Evolutionary conservation across 1,140 invertebrate genomes (phyloP), one percentile per base, ranked within the genome.

Genomic region (Hypothenemus hampei): DNA sequence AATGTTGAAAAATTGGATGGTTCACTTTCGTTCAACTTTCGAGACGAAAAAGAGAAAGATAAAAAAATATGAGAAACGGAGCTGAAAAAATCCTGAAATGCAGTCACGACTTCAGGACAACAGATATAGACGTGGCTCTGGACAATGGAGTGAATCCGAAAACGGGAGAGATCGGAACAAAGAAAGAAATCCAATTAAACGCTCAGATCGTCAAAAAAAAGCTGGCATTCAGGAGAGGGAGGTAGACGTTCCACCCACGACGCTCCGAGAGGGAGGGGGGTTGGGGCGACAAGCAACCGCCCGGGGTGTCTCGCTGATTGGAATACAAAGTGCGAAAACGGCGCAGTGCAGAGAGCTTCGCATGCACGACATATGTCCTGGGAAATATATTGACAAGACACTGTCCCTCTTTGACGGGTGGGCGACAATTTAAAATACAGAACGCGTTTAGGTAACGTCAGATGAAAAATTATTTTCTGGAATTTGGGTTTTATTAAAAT

Each of bases 151-250:
- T 36, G 41, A 51, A 51, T 51, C 21, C 49, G n/a, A 36, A 51
- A 51, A 51, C 49, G 24, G 40, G 51, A 39, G 22, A 36, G 47
- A 37, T 40, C 21, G 47, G 47, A 54, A 54, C 51, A 54, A 54
- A 54, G 51, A 54, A 54, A 44, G 40, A 54, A 54, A 54, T 54
- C 51, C 51, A 54, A 54, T 54, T 54, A 54, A 54, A 54, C 51
- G 51, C 26, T 18, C 40, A 45, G 51, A 44, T 54, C 51, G 51
- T 44, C 51, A 54, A 45, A 54, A 54, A 53, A 35, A 23, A 29
- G 20, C 18, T 11, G 44, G 20, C 23, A 29, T 10, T 15, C 19
- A 10, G 3, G 20, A 23, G 22, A 11, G 35, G 8, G 26, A n/a
- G n/a, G n/a, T n/a, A n/a, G n/a, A n/a, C n/a, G n/a, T n/a, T n/a